Base-by-base conservation (phyloP, 2,888 invertebrate species). In the Melipona beecheii region DNA sequence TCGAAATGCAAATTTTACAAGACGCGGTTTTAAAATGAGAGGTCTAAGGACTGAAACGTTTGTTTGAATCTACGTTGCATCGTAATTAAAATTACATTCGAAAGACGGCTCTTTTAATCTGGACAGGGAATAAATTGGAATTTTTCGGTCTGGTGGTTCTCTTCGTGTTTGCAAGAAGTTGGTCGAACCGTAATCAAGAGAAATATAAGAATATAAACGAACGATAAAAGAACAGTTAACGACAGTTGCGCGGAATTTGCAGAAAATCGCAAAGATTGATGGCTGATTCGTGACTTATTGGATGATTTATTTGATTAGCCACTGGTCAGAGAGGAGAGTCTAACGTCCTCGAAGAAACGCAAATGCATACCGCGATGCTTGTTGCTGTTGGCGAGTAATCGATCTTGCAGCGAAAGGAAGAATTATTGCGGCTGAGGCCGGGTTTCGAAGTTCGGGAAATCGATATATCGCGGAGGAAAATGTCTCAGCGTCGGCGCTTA, bases 171-270 rank as follows among this genome's bases (percentile, higher is more conserved):
- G 43, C 43, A 43, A 43, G 43, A 43, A 43, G 1, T 9, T 43
- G 43, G 11, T 9, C 1, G 27, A 43, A 43, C 43, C 11, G 43
- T 9, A 43, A 43, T 43, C 11, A 11, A 43, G 50, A 19, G 36
- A 73, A 66, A 19, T 31, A 4, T 31, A 4, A 19, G 70, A 13
- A 36, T 54, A 27, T 56, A 24, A 36, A 13, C 36, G 9, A 4
- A 27, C 27, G 49, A 79, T 75, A 64, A 69, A 68, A 60, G 21
- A 43, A 75, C 60, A 66, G 74, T 78, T 60, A 68, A 60, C 68
- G 17, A 27, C 3, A 11, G n/a, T 50, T 4, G 17, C n/a, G 17
- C 15, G 64, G 50, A 70, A 70, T 80, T 71, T 77, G 65, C 58
- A 71, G 50, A 58, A 58, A 80, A 77, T 54, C 58, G 21, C 58